Conservation (phyloP, 2,797 vertebrate genomes). For the Sebastes matsubarae region DNA sequence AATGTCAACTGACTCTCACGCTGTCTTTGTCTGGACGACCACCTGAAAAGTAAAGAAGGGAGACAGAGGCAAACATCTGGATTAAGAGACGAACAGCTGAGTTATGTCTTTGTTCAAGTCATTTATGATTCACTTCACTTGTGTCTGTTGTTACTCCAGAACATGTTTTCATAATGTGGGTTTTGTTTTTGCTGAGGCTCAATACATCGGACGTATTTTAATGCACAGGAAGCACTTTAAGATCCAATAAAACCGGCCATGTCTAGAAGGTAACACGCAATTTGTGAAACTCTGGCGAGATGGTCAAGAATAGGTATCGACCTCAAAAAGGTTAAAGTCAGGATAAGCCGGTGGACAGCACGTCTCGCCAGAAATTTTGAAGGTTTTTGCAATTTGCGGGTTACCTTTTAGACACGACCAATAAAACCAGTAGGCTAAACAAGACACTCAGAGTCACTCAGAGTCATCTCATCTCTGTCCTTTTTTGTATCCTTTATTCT, state of each 20-base stretch:
- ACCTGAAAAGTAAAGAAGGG: slow-evolving; percentile 49
- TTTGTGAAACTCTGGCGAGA: too few relatives aligned
- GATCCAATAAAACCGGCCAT: background rate
- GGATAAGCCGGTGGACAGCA: too few relatives aligned
- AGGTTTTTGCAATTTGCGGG: too few relatives aligned
- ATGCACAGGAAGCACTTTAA: background rate
- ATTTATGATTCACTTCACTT: background rate
- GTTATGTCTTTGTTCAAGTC: background rate
- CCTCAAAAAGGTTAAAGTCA: too few relatives aligned
- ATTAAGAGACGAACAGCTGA: slow-evolving; percentile 12
- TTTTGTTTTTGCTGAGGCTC: background rate
- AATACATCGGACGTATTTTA: background rate
- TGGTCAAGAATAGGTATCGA: too few relatives aligned
- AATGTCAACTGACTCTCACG: slow-evolving; percentile 19
- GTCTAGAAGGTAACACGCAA: too few relatives aligned
- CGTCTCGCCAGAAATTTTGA: too few relatives aligned
- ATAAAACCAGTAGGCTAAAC: too few relatives aligned
- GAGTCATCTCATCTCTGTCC: background rate
- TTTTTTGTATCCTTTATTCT: background rate
- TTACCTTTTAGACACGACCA: too few relatives aligned
- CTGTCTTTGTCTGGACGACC: slow-evolving; percentile 19
- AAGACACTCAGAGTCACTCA: too few relatives aligned
- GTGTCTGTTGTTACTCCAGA: background rate
- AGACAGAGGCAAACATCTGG: slow-evolving; percentile 41
- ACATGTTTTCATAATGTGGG: background rate